Evolutionary conservation across 2,113 vertebrate species (phyloP), one percentile per base, ranked within the genome.

Genomic region (Brachypodius melanocephalos): DNA sequence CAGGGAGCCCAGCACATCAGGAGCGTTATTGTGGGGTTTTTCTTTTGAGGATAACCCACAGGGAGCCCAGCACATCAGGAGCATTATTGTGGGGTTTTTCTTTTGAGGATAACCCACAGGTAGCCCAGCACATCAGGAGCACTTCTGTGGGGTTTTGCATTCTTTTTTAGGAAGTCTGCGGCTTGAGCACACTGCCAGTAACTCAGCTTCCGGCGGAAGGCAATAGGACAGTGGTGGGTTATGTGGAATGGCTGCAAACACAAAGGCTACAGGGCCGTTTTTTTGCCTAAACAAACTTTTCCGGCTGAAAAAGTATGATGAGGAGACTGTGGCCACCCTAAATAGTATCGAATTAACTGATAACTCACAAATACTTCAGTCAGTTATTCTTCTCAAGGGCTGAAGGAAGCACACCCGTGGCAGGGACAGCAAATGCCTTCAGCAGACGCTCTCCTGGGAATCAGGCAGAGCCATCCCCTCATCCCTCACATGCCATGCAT

Each of bases 141-240:
- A 0, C 61, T 18, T 0, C 3, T 17, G 3, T 4, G 14, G 17
- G 14, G 8, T 3, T 31, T 45, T 16, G 1, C 3, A 7, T 17
- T 12, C 34, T 42, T 34, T 42, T 67, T 40, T 3, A 62, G 32
- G 34, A 46, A 66, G 16, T 16, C 38, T 62, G 62, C 17, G 17
- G 2, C n/a, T 46, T 28, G 32, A 72, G 48, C 24, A 2, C 0
- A 0, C 61, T 25, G 32, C 2, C 4, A 92, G 74, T 5, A 46
- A 32, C 38, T 34, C 4, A 10, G 32, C 34, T 80, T 38, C 86
- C 12, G 3, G 59, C 0, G 0, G 48, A 58, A 71, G 55, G 7
- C 48, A 62, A 4, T 19, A 1, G 54, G 51, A 22, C 5, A 2
- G 65, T 8, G 24, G 20, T 3, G 3, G 43, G 6, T 66, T 36